Evolutionary conservation across 2,113 vertebrate genomes (phyloP).

Genomic region (Donacobius atricapilla): DNA sequence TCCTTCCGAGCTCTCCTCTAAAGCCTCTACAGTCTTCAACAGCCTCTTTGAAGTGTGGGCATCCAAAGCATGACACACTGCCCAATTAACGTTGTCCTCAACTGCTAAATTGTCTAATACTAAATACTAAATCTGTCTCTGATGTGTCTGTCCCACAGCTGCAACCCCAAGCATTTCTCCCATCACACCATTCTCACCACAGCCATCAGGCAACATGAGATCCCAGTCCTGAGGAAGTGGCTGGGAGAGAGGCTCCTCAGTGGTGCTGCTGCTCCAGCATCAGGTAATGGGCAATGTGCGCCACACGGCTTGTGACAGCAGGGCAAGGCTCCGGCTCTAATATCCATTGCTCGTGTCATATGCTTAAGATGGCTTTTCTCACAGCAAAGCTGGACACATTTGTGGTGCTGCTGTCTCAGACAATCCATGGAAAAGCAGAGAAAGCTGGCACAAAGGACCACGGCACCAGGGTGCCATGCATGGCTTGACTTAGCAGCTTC

Average conservation of each 20-base stretch:
- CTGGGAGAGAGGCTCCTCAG: neutral
- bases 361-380: neutral
- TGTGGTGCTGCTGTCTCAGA: neutral
- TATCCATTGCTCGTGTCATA: neutral
- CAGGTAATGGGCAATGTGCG: neutral
- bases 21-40: neutral
- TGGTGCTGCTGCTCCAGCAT: neutral
- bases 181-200: neutral
- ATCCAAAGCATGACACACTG: neutral
- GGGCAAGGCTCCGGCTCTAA: neutral
- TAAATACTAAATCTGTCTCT: neutral
- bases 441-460: neutral
- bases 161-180: neutral
- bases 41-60: neutral
- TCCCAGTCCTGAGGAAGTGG: neutral
- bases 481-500: neutral
- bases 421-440: neutral
- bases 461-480: neutral
- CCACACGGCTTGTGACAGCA: neutral
- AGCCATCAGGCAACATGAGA: neutral
- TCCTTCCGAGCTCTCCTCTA: neutral
- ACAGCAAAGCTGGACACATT: neutral
- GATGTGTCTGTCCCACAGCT: neutral
- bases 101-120: neutral
- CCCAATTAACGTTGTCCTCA: rapidly evolving